Base-by-base conservation (phyloP, 2,797 vertebrate genomes). In the Carcharodon carcharias region DNA sequence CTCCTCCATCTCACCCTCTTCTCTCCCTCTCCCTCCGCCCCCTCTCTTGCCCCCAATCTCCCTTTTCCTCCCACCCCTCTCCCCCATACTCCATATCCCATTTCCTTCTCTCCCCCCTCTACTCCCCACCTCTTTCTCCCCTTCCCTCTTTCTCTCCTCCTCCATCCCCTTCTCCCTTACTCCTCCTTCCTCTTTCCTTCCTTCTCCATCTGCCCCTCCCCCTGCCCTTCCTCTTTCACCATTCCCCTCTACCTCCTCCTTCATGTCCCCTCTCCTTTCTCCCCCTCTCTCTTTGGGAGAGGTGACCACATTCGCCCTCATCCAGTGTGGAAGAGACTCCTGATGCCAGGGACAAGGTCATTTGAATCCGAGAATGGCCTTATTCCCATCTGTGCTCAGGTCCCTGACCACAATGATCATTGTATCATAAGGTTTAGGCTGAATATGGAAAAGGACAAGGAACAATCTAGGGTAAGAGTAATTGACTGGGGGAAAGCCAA, bases 151-250 rank as follows among this genome's bases (percentile, higher is more conserved):
- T 69, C 23, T 21, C 82, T 54, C 82, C 96, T 82, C 35, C 50
- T 21, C 1, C 18, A 28, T 88, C 50, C 11, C 6, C n/a, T 63
- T 73, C 56, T 31, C n/a, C n/a, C 77, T 2, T 6, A 35, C 63
- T 50, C 1, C 67, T 80, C 82, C 96, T 96, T 96, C 97, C 77
- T 96, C n/a, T 16, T 67, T 91, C 95, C 69, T 67, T 61, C 87
- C 96, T 69, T 21, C 23, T 21, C 4, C 67, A 5, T 2, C 23
- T 21, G 4, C 67, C 21, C 2, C 23, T 6, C 4, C 95, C 96
- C 96, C 9, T 56, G 9, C 67, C 77, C 82, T 96, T 96, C 96
- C 97, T 85, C 96, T n/a, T 18, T 71, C 95, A 96, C 89, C 91
- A 93, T 89, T 96, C 95, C 69, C 67, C 71, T 87, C 96, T 69